Base-by-base conservation (phyloP, 2,888 invertebrate genomes). In the Heterodera filipjevi region DNA sequence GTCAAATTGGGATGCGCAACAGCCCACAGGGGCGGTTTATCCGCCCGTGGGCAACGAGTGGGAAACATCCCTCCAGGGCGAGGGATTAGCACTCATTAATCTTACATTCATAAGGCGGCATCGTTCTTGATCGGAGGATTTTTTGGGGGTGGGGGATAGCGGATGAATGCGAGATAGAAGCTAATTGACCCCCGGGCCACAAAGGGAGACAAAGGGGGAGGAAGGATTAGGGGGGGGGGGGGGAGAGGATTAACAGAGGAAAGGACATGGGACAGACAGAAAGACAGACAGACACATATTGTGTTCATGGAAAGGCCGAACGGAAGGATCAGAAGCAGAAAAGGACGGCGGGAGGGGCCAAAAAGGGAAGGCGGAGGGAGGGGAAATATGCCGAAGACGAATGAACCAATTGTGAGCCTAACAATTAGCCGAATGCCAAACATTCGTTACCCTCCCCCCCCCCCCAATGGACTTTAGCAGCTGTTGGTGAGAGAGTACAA, bases 1-100 rank as follows among this genome's bases (percentile, higher is more conserved):
- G 59, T 59, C n/a, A 68, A 68, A 68, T 68, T 68, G 68, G 33
- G 68, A 68, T 68, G 33, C 68, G 68, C 68, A 68, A 68, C 68
- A 68, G 35, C 19, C 32, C 68, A 5, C 33, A 16, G 27, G 33
- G 30, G 66, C 10, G 10, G 10, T 49, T 0, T 19, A 49, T 59
- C 59, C 59, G 59, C 59, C 59, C 10, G 8, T 59, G 59, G 68
- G 33, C 33, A 33, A 22, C 30, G 68, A 35, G 33, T 30, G 68
- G 27, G 8, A 22, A 35, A 14, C 33, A 68, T 10, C 68, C 68
- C 68, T 53, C 53, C 53, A 22, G 53, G 66, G 66, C 27, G 44
- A 27, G 6, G 68, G 68, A 68, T 68, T 68, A 68, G 68, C 68
- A 14, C 33, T 35, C 68, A 68, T 68, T 35, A 68, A 68, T 68